Conservation (phyloP, 2,888 invertebrate genomes). For the Metalampra italica region DNA sequence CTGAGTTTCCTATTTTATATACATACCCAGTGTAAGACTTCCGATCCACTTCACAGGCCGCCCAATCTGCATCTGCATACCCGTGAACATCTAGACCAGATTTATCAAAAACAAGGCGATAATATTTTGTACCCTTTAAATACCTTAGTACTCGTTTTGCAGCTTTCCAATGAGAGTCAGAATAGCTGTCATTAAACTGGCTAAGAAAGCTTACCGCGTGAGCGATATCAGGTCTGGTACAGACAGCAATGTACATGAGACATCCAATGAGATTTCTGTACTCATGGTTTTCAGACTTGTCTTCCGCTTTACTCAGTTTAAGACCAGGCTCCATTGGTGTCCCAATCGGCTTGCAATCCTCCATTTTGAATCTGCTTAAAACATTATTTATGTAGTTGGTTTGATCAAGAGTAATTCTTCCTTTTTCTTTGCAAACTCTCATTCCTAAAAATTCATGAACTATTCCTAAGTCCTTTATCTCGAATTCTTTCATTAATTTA, state of each 20-base stretch:
- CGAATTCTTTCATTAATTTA: conserved; percentile 15
- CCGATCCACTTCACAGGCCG: conserved; percentile 11
- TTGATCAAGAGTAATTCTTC: conserved; percentile 3
- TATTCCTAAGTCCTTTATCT: conserved; percentile 15
- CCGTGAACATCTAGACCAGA: neutral
- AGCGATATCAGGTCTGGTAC: too few species aligned
- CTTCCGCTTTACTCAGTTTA: too few species aligned
- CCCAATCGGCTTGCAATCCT: conserved; percentile 11
- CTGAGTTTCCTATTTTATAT: conserved; percentile 10
- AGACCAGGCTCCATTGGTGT: too few species aligned
- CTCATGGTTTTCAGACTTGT: neutral
- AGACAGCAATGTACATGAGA: conserved; percentile 21
- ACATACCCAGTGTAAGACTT: conserved; percentile 19
- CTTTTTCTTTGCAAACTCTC: conserved; percentile 3
- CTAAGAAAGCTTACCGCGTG: too few species aligned
- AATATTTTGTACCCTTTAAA: conserved; percentile 15
- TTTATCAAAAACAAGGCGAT: conserved; percentile 9
- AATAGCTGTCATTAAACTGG: too few species aligned
- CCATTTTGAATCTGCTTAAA: neutral
- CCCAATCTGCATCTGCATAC: conserved; percentile 20
- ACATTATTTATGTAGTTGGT: conserved; percentile 2
- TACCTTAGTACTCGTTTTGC: too few species aligned
- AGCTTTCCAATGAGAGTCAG: too few species aligned
- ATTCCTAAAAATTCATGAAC: conserved; percentile 10
- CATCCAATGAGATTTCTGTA: conserved; percentile 10